A percentile compares a stretch with the other conserved stretches of the same genome.
These are phyloP conservation scores for Lepus americanus DNA, from an alignment of 2,113 vertebrate species.

Conservation along the genomic window DNA sequence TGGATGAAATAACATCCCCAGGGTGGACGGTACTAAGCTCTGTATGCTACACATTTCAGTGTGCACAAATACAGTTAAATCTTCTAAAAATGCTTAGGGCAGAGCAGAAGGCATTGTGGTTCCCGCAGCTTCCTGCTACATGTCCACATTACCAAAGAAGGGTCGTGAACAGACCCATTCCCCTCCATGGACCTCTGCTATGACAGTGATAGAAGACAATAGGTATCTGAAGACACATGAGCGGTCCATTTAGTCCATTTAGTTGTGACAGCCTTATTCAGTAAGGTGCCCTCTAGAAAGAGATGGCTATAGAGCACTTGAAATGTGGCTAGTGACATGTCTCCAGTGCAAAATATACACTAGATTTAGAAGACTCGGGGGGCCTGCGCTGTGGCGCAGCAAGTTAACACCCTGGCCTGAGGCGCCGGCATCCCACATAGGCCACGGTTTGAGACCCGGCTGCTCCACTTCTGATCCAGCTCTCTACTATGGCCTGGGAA, in stretches of 20 bases:
- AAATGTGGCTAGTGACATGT: background rate
- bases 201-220: background rate
- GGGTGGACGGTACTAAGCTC: background rate
- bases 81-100: background rate
- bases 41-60: background rate
- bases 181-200: background rate
- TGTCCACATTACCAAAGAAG: background rate
- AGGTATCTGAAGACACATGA: background rate
- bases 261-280: background rate
- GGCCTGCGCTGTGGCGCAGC: too few species aligned
- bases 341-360: background rate
- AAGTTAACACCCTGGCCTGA: too few species aligned
- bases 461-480: too few species aligned
- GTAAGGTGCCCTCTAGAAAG: background rate
- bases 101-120: background rate
- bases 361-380: background rate
- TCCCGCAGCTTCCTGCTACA: background rate
- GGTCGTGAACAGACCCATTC: background rate
- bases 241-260: background rate
- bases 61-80: background rate
- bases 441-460: too few species aligned
- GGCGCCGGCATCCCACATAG: too few species aligned
- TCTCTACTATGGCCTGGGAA: too few species aligned
- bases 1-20: background rate
- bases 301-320: background rate